phyloP scores from a whole-genome alignment of 2,797 vertebrate genomes.

The Anguilla marmorata region DNA sequence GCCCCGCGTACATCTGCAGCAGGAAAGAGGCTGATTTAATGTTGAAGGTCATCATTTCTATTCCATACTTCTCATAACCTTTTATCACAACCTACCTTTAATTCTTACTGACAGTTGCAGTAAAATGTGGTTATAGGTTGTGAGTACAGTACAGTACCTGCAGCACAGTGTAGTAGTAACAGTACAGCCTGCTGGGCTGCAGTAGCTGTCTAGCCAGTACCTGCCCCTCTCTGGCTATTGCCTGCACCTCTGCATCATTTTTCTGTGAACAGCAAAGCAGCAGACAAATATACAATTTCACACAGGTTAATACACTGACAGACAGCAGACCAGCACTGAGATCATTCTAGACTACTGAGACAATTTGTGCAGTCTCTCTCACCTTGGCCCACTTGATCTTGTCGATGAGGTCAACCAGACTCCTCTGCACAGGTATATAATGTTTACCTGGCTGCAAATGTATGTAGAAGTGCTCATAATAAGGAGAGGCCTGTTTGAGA shows the following conservation, averaged over 20 bases:
- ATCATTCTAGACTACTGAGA: neutral
- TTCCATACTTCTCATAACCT: neutral
- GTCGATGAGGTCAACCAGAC: slow-evolving; percentile 83
- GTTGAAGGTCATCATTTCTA: neutral
- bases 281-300: slow-evolving; percentile 19
- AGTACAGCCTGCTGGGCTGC: slow-evolving; percentile 81
- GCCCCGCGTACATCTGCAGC: slow-evolving; percentile 73
- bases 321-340: slow-evolving; percentile 13
- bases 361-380: neutral
- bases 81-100: neutral
- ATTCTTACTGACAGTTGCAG: neutral
- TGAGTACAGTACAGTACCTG: slow-evolving; percentile 46
- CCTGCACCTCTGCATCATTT: slow-evolving; percentile 71
- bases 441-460: slow-evolving; percentile 78
- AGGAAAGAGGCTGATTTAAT: neutral
- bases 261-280: slow-evolving; percentile 60
- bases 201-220: slow-evolving; percentile 73
- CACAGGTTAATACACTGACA: slow-evolving; percentile 22
- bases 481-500: slow-evolving; percentile 87
- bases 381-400: slow-evolving; percentile 88
- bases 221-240: slow-evolving; percentile 78
- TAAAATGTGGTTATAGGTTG: neutral
- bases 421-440: slow-evolving; percentile 81
- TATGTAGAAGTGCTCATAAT: slow-evolving; percentile 89
- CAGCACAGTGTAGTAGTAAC: slow-evolving; percentile 82